Evolutionary conservation across 2,888 invertebrate genomes (phyloP).

Genomic region (Eurytoma adleriae): DNA sequence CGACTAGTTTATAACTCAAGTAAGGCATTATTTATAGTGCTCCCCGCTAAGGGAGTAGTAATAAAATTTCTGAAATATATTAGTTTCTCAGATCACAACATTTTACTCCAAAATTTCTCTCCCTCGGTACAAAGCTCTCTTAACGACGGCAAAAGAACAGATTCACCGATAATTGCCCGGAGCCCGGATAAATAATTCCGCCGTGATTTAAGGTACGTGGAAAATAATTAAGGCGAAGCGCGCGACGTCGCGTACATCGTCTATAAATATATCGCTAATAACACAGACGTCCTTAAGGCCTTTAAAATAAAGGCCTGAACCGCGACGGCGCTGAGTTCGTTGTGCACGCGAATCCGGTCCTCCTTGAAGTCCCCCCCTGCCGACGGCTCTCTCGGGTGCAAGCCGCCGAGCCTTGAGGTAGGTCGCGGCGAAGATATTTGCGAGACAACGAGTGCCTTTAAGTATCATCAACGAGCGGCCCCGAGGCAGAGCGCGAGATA

Average conservation of each 20-base stretch:
- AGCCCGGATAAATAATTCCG: not conserved
- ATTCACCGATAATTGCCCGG: too few species aligned
- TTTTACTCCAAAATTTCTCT: too few species aligned
- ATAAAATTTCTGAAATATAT: too few species aligned
- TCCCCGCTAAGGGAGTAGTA: too few species aligned
- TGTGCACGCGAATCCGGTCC: conserved; percentile 44
- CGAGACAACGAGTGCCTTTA: conserved; percentile 26
- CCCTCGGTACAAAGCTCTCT: too few species aligned
- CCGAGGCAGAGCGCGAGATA: not conserved
- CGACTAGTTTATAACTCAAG: too few species aligned
- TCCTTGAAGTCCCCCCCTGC: conserved; percentile 43
- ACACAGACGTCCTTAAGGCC: conserved; percentile 44
- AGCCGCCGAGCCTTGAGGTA: conserved; percentile 59
- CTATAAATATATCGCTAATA: conserved; percentile 48
- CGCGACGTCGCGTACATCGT: conserved; percentile 17
- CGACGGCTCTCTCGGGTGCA: not conserved
- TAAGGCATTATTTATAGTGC: too few species aligned
- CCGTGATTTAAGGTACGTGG: conserved; percentile 28
- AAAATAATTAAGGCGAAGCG: conserved; percentile 39
- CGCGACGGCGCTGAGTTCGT: conserved; percentile 40
- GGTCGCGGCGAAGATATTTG: conserved; percentile 58
- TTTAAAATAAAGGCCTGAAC: conserved; percentile 44
- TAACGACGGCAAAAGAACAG: too few species aligned
- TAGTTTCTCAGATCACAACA: too few species aligned
- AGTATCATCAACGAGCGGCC: conserved; percentile 18